Conservation (phyloP, 1,140 invertebrate species). For the Sinonovacula constricta region DNA sequence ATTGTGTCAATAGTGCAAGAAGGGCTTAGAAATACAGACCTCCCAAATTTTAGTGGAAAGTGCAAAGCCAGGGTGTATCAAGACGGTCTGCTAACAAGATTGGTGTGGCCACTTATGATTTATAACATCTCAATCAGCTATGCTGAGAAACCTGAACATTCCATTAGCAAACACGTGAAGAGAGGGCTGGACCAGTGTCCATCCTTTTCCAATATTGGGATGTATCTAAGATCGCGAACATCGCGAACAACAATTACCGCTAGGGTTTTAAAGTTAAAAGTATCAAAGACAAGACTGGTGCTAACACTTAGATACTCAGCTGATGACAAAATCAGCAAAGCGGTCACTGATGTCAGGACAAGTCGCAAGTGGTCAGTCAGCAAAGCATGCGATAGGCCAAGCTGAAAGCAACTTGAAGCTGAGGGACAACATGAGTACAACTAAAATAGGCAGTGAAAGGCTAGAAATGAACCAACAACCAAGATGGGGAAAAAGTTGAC, state of each 20-base stretch:
- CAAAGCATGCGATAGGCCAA: constrained; percentile 1
- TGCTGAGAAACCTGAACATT: constrained; percentile 29
- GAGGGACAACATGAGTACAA: not conserved
- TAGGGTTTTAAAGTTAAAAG: constrained; percentile 29
- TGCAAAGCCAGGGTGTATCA: constrained; percentile 28
- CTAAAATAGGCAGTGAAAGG: not conserved
- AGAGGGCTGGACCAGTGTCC: constrained; percentile 9
- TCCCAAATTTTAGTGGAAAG: too few relatives aligned
- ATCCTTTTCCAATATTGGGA: constrained; percentile 34
- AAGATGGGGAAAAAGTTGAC: not conserved
- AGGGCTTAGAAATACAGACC: constrained; percentile 16
- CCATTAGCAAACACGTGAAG: too few relatives aligned
- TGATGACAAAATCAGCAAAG: not conserved
- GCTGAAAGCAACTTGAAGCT: not conserved
- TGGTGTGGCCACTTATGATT: constrained; percentile 23
- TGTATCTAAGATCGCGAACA: constrained; percentile 38
- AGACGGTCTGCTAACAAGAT: constrained; percentile 12
- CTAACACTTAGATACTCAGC: too few relatives aligned
- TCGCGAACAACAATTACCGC: constrained; percentile 35
- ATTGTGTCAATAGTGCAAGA: constrained; percentile 18
- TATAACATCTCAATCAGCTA: constrained; percentile 5
- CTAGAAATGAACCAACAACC: not conserved
- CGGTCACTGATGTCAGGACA: constrained; percentile 6
- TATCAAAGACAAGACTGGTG: too few relatives aligned
- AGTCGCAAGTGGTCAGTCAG: constrained; percentile 30